Base-by-base conservation (phyloP, 2,113 vertebrate genomes). In the Synchiropus splendidus region DNA sequence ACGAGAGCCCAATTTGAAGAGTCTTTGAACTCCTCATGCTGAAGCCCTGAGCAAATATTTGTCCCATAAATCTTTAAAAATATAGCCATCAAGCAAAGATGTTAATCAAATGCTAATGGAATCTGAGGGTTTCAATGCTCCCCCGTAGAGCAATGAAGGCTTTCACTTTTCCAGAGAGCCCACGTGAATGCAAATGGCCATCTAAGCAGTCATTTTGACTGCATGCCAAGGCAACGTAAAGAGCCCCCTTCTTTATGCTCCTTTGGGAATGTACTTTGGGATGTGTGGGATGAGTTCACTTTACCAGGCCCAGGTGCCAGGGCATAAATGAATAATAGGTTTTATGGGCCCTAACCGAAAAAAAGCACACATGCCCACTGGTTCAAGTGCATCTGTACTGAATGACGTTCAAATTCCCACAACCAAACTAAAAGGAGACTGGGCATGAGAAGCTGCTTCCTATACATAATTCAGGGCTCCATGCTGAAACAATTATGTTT, bases 61-160 rank as follows among this genome's bases (percentile, higher is more conserved):
- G 70, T 75, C 72, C 66, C 72, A 79, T 79, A 78, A 79, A 78
- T 78, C 72, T 70, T 21, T 27, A 61, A 70, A 79, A 76, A 81
- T 83, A 79, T 81, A 79, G 76, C 72, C 80, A 76, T 81, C 80
- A 81, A 74, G 45, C 48, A 38, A 37, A 76, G 68, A 76, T 77
- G 74, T 48, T 78, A 83, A 81, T 83, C 70, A 77, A 70, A 81
- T 81, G 76, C 80, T 78, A 79, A 82, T 82, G 55, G 64, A 45
- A 75, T 61, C 74, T 48, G 37, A 51, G 51, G 54, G 54, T 60
- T 64, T 76, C 74, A 70, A 68, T 72, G 66, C 64, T 51, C 72
- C 58, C 73, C 77, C 48, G 33, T 60, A 67, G 75, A 6, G 67
- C 58, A 64, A 64, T 70, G 64, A 70, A 48, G 45, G 76, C 74